phyloP scores from a whole-genome alignment of 2,113 vertebrate species.

The Pseudorasbora parva region DNA sequence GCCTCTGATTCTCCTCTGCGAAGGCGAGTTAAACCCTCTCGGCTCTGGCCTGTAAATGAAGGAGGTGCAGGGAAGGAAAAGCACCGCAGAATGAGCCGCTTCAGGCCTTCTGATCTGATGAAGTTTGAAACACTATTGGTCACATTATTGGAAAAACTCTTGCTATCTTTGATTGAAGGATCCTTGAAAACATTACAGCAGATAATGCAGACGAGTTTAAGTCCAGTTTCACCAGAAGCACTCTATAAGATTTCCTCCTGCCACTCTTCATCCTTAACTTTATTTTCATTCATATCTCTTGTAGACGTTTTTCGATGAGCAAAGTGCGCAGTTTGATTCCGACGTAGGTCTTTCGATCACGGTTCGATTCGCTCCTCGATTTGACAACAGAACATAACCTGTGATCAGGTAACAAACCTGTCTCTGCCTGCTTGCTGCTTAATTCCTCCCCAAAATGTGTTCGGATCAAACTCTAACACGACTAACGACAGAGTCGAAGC shows the following conservation, averaged over 20 bases:
- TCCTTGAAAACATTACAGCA: background rate
- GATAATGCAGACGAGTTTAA: too few relatives aligned
- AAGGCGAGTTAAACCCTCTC: background rate
- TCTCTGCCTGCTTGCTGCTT: slow-evolving; percentile 25
- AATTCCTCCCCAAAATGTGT: background rate
- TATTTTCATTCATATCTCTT: slow-evolving; percentile 47
- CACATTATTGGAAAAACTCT: background rate
- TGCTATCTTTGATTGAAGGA: too few relatives aligned
- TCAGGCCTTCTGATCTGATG: background rate
- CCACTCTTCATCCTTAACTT: slow-evolving; percentile 26
- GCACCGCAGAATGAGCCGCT: background rate
- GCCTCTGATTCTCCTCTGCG: background rate
- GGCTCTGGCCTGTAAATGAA: background rate
- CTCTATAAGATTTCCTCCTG: slow-evolving; percentile 54
- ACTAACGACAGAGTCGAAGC: slow-evolving; percentile 14
- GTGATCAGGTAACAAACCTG: slow-evolving; percentile 51
- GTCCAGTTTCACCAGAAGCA: slow-evolving; percentile 9
- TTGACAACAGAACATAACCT: slow-evolving; percentile 50
- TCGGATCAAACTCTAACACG: slow-evolving; percentile 33
- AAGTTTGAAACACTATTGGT: background rate
- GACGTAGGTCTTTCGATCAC: slow-evolving; percentile 56
- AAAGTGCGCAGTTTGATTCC: slow-evolving; percentile 51
- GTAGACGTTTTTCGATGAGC: slow-evolving; percentile 57
- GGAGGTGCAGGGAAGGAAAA: background rate
- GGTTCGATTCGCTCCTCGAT: slow-evolving; percentile 47